A percentile compares a stretch with the other conserved stretches of the same genome.
phyloP scores from a whole-genome alignment of 2,797 vertebrate species.

The Anguilla anguilla region DNA sequence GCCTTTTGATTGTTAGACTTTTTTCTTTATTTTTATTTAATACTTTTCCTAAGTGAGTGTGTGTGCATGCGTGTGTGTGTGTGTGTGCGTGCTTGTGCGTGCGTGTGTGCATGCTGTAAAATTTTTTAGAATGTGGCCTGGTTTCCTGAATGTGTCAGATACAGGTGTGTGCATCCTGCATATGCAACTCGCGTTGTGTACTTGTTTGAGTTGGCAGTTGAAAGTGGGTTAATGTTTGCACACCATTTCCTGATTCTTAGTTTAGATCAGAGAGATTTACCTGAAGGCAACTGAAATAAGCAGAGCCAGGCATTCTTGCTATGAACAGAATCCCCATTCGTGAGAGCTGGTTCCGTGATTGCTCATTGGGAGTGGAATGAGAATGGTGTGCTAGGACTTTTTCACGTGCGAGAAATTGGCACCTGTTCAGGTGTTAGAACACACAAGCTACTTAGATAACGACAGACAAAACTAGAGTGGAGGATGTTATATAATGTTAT shows the following conservation, averaged over 20 bases:
- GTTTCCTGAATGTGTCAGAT: conserved; percentile 45
- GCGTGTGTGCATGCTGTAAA: conserved; percentile 41
- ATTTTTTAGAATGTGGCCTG: conserved; percentile 17
- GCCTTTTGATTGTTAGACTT: conserved; percentile 39
- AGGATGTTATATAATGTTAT: neutral
- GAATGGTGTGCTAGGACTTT: conserved; percentile 51
- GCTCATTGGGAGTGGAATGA: conserved; percentile 48
- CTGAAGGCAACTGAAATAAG: conserved; percentile 47
- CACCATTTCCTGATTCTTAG: conserved; percentile 54
- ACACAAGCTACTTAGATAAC: conserved; percentile 63
- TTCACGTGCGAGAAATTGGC: conserved; percentile 76
- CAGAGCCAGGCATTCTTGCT: conserved; percentile 45
- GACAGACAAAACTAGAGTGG: conserved; percentile 1
- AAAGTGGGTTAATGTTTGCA: conserved; percentile 46
- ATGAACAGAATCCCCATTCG: conserved; percentile 52
- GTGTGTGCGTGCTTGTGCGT: conserved; percentile 34
- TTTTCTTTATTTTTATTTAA: conserved; percentile 41
- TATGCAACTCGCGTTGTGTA: conserved; percentile 49
- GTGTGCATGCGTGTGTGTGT: conserved; percentile 54
- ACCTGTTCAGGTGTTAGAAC: conserved; percentile 56
- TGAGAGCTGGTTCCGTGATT: conserved; percentile 60
- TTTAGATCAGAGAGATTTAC: conserved; percentile 47
- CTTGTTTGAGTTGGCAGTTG: conserved; percentile 55
- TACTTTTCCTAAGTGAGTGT: conserved; percentile 13
- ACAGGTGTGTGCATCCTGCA: conserved; percentile 38